phyloP scores from a whole-genome alignment of 2,888 invertebrate species.

The Sepioteuthis lessoniana region DNA sequence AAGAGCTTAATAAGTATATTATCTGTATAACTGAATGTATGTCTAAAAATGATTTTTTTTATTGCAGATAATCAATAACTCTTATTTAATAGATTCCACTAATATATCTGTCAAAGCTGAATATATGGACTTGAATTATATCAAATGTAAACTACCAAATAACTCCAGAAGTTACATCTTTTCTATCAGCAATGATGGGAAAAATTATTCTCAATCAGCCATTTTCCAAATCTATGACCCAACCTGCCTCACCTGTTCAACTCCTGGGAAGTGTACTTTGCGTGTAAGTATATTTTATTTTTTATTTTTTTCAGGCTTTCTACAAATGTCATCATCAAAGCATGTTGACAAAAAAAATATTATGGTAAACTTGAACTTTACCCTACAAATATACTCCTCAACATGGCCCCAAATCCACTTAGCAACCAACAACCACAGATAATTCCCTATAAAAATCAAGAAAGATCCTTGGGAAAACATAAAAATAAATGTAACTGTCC shows the following conservation, averaged over 20 bases:
- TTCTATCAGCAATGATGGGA: constrained; percentile 54
- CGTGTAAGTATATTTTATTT: constrained; percentile 52
- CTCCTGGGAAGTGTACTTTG: constrained; percentile 56
- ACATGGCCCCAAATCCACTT: too few species aligned
- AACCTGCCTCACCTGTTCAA: constrained; percentile 56
- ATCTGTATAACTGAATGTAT: too few species aligned
- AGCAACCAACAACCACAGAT: too few species aligned
- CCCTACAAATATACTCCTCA: too few species aligned
- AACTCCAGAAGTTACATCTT: constrained; percentile 55
- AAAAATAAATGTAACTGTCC: too few species aligned
- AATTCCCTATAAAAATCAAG: too few species aligned
- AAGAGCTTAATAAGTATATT: too few species aligned
- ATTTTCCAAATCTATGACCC: constrained; percentile 57
- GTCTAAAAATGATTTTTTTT: background rate
- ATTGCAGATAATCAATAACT: constrained; percentile 53
- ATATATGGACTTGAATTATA: constrained; percentile 58
- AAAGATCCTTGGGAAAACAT: too few species aligned
- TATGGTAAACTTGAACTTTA: too few species aligned
- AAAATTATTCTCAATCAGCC: constrained; percentile 50
- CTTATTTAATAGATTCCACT: constrained; percentile 49
- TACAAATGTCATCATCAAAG: too few species aligned
- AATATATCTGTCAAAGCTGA: constrained; percentile 51
- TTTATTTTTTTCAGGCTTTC: background rate
- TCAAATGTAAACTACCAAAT: constrained; percentile 56
- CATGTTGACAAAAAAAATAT: too few species aligned